phyloP scores from a whole-genome alignment of 1,140 invertebrate species.

The Microplitis demolitor region DNA sequence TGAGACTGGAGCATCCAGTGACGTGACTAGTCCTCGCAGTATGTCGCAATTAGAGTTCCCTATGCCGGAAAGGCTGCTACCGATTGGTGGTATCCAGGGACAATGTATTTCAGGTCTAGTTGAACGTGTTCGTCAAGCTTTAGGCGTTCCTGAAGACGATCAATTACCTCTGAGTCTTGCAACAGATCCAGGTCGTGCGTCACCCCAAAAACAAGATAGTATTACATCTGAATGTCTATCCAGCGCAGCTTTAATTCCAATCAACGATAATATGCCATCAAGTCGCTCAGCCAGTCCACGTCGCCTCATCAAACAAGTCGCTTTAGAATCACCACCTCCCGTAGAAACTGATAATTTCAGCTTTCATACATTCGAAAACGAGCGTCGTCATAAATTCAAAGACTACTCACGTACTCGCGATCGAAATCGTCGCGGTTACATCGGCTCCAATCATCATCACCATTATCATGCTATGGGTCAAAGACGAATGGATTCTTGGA shows the following conservation, averaged over 20 bases:
- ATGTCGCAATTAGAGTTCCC: conserved; percentile 55
- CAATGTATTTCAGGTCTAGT: conserved; percentile 44
- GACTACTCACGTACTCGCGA: conserved; percentile 44
- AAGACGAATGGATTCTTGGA: conserved; percentile 50
- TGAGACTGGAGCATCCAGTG: conserved; percentile 48
- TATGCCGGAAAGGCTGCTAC: conserved; percentile 53
- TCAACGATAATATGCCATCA: conserved; percentile 42
- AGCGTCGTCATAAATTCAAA: conserved; percentile 41
- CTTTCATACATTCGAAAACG: conserved; percentile 42
- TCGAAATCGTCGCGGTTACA: conserved; percentile 44
- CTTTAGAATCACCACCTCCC: conserved; percentile 53
- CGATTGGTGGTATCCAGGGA: conserved; percentile 48
- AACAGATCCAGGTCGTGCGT: neutral
- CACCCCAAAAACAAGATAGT: conserved; percentile 44
- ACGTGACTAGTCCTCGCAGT: conserved; percentile 50
- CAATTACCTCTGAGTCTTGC: conserved; percentile 27
- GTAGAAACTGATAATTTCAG: conserved; percentile 47
- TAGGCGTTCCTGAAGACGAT: conserved; percentile 43
- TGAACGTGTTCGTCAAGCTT: conserved; percentile 48
- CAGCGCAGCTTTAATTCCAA: conserved; percentile 29
- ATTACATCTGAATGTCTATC: conserved; percentile 41
- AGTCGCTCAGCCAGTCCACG: conserved; percentile 53
- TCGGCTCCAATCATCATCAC: conserved; percentile 33
- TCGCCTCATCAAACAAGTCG: conserved; percentile 55
- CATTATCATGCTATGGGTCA: conserved; percentile 37